Evolutionary conservation across 2,888 invertebrate genomes (phyloP).

Genomic region (Enchytraeus crypticus): DNA sequence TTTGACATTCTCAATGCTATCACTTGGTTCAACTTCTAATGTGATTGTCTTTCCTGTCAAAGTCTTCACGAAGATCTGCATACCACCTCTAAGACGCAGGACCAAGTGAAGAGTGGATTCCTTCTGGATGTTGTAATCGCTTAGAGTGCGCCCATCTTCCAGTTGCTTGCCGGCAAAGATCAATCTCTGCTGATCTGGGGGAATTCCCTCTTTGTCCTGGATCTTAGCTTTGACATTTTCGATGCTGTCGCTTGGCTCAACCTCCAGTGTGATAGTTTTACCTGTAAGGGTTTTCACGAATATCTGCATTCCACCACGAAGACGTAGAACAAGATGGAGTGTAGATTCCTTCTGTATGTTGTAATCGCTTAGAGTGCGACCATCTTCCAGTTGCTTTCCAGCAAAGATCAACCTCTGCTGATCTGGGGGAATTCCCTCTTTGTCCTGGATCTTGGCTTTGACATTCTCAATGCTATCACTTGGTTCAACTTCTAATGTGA

Average conservation of each 20-base stretch:
- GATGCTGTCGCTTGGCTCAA: too few species aligned
- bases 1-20: slow-evolving; percentile 90
- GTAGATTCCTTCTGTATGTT: too few species aligned
- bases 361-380: too few species aligned
- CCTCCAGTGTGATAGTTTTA: slow-evolving; percentile 57
- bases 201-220: too few species aligned
- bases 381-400: too few species aligned
- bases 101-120: slow-evolving; percentile 88
- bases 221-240: too few species aligned
- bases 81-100: slow-evolving; percentile 73
- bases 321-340: too few species aligned
- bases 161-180: too few species aligned
- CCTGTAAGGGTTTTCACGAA: slow-evolving; percentile 53
- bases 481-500: slow-evolving; percentile 50
- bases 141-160: slow-evolving; percentile 81
- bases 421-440: slow-evolving; percentile 16
- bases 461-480: slow-evolving; percentile 15
- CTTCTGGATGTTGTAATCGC: slow-evolving; percentile 90
- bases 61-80: slow-evolving; percentile 30
- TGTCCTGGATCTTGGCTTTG: slow-evolving; percentile 14
- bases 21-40: slow-evolving; percentile 63
- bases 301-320: too few species aligned
- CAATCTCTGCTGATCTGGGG: too few species aligned
- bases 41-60: slow-evolving; percentile 34
- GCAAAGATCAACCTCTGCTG: too few species aligned